Evolutionary conservation across 2,113 vertebrate species (phyloP).

Genomic region (Scomber scombrus): DNA sequence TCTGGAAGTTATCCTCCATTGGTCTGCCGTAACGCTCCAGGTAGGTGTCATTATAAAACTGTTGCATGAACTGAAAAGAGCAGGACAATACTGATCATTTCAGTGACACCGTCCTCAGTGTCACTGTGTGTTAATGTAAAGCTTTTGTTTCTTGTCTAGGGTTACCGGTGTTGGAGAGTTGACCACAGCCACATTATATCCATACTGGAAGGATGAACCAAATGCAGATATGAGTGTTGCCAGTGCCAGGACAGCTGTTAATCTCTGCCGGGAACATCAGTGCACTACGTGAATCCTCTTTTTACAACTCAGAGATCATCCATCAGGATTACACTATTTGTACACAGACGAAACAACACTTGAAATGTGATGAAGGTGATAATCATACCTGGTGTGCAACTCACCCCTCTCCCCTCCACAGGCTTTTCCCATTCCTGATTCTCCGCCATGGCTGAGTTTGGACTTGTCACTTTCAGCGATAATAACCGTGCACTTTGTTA

Average conservation of each 20-base stretch:
- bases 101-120: too few species aligned
- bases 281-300: background rate
- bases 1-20: constrained; percentile 74
- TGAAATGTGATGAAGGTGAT: background rate
- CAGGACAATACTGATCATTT: background rate
- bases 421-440: constrained; percentile 21
- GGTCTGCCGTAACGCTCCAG: constrained; percentile 46
- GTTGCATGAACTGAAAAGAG: constrained; percentile 87
- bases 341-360: background rate
- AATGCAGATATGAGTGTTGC: constrained; percentile 88
- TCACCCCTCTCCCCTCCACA: constrained; percentile 78
- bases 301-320: constrained; percentile 6
- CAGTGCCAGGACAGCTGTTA: constrained; percentile 84
- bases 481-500: constrained; percentile 23
- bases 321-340: constrained; percentile 13
- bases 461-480: constrained; percentile 17
- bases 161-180: constrained; percentile 91
- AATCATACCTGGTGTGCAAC: constrained; percentile 29
- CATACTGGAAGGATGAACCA: constrained; percentile 98
- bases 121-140: background rate
- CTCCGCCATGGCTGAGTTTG: constrained; percentile 62
- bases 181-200: constrained; percentile 93
- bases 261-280: constrained; percentile 79
- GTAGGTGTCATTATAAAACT: constrained; percentile 90
- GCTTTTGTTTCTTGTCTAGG: background rate